These are phyloP conservation scores for Acanthopleura granulata DNA, from an alignment of 2,888 invertebrate species.

Conservation along the genomic window DNA sequence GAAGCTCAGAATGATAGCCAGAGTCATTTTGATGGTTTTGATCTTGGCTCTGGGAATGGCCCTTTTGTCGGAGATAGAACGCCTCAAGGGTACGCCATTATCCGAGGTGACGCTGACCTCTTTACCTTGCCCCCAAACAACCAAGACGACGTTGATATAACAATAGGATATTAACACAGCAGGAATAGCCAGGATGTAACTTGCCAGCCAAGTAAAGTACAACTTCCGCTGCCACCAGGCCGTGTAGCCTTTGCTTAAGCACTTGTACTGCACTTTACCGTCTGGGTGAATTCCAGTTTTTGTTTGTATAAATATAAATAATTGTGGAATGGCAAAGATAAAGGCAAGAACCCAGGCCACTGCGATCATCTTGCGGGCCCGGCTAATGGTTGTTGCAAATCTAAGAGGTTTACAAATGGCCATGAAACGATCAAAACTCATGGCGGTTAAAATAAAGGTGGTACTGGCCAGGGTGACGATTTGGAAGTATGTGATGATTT, in stretches of 20 bases:
- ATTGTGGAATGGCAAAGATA: conserved; percentile 67
- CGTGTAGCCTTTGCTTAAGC: conserved; percentile 69
- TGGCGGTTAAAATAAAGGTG: conserved; percentile 70
- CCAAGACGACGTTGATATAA: conserved; percentile 69
- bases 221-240: conserved; percentile 70
- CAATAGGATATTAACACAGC: conserved; percentile 69
- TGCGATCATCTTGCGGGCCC: conserved; percentile 66
- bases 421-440: conserved; percentile 70
- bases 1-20: conserved; percentile 70
- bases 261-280: conserved; percentile 59
- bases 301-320: conserved; percentile 69
- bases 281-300: conserved; percentile 60
- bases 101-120: conserved; percentile 35
- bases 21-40: conserved; percentile 71
- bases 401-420: conserved; percentile 69
- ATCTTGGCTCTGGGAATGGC: conserved; percentile 70
- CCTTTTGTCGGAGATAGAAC: conserved; percentile 52
- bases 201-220: conserved; percentile 70
- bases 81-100: conserved; percentile 33
- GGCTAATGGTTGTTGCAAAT: conserved; percentile 55
- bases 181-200: conserved; percentile 70
- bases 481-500: conserved; percentile 68
- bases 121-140: conserved; percentile 68
- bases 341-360: conserved; percentile 69
- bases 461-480: conserved; percentile 70